phyloP scores from a whole-genome alignment of 2,113 vertebrate genomes.

The Aphyosemion australe region DNA sequence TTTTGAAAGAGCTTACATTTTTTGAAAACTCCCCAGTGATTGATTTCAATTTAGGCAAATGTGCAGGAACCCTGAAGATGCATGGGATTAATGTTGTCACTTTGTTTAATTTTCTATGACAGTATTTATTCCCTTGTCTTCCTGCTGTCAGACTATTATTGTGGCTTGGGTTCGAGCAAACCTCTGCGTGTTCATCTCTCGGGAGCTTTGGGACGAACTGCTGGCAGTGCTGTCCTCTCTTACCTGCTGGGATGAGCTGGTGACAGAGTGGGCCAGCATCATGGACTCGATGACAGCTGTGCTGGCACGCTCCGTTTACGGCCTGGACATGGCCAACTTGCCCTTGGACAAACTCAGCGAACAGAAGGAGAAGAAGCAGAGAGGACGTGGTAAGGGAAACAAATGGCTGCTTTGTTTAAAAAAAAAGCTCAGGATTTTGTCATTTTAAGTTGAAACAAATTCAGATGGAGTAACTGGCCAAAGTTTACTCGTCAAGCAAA shows the following conservation, averaged over 20 bases:
- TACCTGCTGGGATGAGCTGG: conserved; percentile 95
- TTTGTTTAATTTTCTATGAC: background rate
- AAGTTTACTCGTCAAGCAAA: too few relatives aligned
- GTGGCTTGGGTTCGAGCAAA: conserved; percentile 98
- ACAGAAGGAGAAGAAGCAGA: conserved; percentile 96
- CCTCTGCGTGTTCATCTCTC: conserved; percentile 93
- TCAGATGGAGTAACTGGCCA: too few relatives aligned
- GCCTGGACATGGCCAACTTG: conserved; percentile 92
- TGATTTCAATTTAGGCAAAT: too few relatives aligned
- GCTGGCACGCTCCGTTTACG: conserved; percentile 91
- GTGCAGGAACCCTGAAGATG: too few relatives aligned
- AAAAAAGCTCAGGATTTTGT: too few relatives aligned
- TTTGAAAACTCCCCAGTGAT: too few relatives aligned
- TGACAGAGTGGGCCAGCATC: conserved; percentile 94
- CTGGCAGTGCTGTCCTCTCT: conserved; percentile 91
- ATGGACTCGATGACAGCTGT: conserved; percentile 97
- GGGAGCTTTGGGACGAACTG: conserved; percentile 97
- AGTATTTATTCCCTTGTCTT: conserved; percentile 24
- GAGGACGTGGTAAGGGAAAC: conserved; percentile 86
- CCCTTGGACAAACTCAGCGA: conserved; percentile 98
- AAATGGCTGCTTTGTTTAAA: background rate
- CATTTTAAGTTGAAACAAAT: too few relatives aligned
- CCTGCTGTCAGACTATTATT: conserved; percentile 88
- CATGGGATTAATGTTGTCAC: background rate
- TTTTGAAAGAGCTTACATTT: too few relatives aligned